phyloP scores from a whole-genome alignment of 2,797 vertebrate species.

The Sarcoramphus papa region DNA sequence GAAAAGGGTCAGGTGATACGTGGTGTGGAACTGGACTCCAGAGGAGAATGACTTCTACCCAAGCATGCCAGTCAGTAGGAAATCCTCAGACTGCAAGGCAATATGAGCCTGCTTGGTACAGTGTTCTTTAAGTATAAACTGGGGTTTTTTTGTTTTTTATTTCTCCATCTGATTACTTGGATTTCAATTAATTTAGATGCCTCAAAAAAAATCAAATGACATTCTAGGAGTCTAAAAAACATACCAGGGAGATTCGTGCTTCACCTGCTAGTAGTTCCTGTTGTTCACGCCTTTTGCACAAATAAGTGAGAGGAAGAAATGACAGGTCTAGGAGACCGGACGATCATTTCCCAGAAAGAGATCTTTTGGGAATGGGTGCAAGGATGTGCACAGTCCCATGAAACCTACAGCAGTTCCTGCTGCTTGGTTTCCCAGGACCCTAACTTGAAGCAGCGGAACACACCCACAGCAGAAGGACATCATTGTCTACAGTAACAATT shows the following conservation, averaged over 20 bases:
- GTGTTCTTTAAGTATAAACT: background rate
- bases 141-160: accelerated
- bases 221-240: background rate
- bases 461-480: background rate
- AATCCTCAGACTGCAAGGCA: background rate
- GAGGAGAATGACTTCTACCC: background rate
- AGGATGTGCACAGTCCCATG: background rate
- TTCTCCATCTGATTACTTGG: background rate
- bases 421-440: background rate
- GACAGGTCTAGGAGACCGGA: background rate
- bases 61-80: background rate
- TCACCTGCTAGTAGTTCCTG: background rate
- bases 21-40: background rate
- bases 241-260: background rate
- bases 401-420: background rate
- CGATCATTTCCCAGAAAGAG: background rate
- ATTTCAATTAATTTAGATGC: background rate
- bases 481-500: background rate
- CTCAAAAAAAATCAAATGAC: background rate
- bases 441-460: background rate
- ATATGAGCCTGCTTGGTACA: background rate
- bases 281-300: background rate
- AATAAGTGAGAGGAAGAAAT: background rate
- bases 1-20: accelerated
- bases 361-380: background rate